Percentiles rank a stretch among this genome's conserved stretches.
phyloP scores from a whole-genome alignment of 2,888 invertebrate species.

The Cyclophora albipunctata region DNA sequence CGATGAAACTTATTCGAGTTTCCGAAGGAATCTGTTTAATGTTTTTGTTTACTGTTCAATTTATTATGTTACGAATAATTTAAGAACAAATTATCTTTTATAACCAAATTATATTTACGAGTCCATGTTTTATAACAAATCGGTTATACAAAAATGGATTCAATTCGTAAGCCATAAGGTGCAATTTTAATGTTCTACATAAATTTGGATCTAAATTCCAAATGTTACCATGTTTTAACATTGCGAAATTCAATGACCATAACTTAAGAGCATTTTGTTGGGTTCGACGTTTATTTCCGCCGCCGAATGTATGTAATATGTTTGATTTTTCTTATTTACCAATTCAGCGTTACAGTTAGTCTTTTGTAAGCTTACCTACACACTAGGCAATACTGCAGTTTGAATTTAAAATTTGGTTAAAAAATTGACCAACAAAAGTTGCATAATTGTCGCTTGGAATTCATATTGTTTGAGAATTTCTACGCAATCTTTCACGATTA shows the following conservation, averaged over 20 bases:
- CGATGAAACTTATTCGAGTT: neutral
- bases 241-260: slow-evolving; percentile 8
- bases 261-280: slow-evolving; percentile 17
- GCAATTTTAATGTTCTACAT: too few species aligned
- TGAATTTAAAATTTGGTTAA: neutral
- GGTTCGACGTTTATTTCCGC: slow-evolving; percentile 20
- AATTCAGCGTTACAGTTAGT: slow-evolving; percentile 20
- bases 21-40: slow-evolving; percentile 1
- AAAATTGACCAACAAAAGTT: too few species aligned
- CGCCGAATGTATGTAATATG: slow-evolving; percentile 11
- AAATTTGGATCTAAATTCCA: neutral
- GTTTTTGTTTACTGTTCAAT: neutral
- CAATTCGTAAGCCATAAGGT: too few species aligned
- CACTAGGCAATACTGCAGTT: neutral
- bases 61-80: neutral
- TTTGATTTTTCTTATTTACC: slow-evolving; percentile 24
- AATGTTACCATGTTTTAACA: slow-evolving; percentile 1
- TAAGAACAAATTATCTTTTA: neutral
- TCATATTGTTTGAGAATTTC: too few species aligned
- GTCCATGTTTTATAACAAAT: too few species aligned
- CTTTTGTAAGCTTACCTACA: slow-evolving; percentile 2
- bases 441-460: too few species aligned
- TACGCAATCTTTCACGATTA: too few species aligned
- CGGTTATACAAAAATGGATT: too few species aligned
- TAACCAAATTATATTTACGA: neutral